Evolutionary conservation across 2,888 invertebrate genomes (phyloP), one percentile per base, ranked within the genome.

Genomic region (Lysandra coridon): DNA sequence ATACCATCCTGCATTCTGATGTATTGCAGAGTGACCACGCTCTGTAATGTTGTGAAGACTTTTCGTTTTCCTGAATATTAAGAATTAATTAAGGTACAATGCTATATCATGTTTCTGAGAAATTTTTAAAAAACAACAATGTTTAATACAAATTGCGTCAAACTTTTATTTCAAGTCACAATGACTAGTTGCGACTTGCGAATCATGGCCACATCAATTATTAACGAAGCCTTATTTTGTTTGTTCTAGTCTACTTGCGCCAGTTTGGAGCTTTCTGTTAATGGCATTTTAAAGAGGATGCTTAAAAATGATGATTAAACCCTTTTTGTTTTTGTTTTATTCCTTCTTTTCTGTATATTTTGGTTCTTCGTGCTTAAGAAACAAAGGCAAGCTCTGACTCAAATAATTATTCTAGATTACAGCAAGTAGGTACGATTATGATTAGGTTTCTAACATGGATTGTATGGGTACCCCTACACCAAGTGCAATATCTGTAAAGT

Each of bases 401-500:
- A 44, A 44, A 44, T 7, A 12, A 49, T 12, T 49, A 49, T 10
- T 49, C 2, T 7, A 23, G 23, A 23, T 23, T 62, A 14, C n/a
- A 14, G 23, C 62, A 62, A 23, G 23, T 7, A 62, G 23, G n/a
- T 4, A n/a, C 14, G 7, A 14, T 62, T n/a, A 4, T 23, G 23
- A 69, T 30, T 69, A 12, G 23, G 14, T 69, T 30, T 30, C 7
- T 69, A 69, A 69, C 33, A 12, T 75, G 79, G 74, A 17, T 69
- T 14, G 33, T 17, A n/a, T 75, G 79, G 79, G 17, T 6, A 76
- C 76, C 79, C 79, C 79, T 80, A 81, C 78, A 81, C 81, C 83
- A 86, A 84, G 84, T 88, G 84, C 86, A 87, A 87, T 87, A 86
- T 85, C 84, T 74, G 60, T 77, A 78, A 80, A 73, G 78, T 80